Base-by-base conservation (phyloP, 2,797 vertebrate species). In the Dromococcyx pavoninus region DNA sequence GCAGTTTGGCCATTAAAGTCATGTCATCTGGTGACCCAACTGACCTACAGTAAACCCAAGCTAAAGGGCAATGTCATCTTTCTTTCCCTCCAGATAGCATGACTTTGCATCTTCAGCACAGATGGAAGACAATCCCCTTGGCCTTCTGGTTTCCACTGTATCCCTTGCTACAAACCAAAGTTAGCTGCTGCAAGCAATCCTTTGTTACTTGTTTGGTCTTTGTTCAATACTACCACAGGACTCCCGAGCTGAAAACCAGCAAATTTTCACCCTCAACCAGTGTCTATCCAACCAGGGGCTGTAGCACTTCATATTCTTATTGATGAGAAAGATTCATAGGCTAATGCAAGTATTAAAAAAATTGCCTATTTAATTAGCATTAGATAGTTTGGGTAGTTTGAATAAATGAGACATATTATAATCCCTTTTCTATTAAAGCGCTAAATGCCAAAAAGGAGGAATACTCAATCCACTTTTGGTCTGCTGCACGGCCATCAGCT, bases 1-100 rank as follows among this genome's bases (percentile, higher is more conserved):
- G 95, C 89, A 95, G 89, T 94, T 91, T 96, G 80, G 88, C 86
- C 95, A 96, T 97, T 96, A 95, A 95, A 95, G 94, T 94, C 89
- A 90, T 96, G 94, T 96, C 93, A 95, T 96, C 94, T 93, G 92
- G 92, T 95, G 94, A 97, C 94, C 95, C 92, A 97, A 83, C 30
- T 93, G 95, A 96, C 96, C 95, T 81, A 94, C 92, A 95, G 93
- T 95, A 97, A 95, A 91, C 71, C 77, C 80, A 90, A 94, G 95
- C 88, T 95, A 96, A 97, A 95, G 91, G 94, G 93, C 94, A 96
- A 96, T 65, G 95, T 84, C 93, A 91, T 96, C 93, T 90, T 90
- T 96, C 91, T 94, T 95, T 79, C 66, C 79, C 70, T 87, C 79
- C 33, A 81, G 89, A 91, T 94, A 92, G 60, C 64, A 88, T 65